Base-by-base conservation (phyloP, 2,888 invertebrate species). In the Alentia gelatinosa region DNA sequence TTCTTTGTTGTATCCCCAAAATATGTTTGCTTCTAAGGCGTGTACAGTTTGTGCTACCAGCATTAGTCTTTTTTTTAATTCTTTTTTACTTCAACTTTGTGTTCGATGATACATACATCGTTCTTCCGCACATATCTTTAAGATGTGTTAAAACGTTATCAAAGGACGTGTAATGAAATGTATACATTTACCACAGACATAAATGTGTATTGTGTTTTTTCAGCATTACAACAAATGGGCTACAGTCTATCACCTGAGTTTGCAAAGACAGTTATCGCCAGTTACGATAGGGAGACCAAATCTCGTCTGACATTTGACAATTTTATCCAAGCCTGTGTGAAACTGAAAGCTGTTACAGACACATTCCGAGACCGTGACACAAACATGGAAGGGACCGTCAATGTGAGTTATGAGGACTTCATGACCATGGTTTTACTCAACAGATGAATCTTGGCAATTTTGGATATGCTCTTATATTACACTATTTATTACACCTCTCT, bases 331-430 rank as follows among this genome's bases (percentile, higher is more conserved):
- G 96, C 98, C 19, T 98, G 98, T 96, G 98, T 98, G 15, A 98
- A 98, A 96, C 97, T 98, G 92, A 98, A 98, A 95, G 96, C 95
- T 5, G 93, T 96, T 93, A 96, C 96, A 39, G 98, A 99, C 95
- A 98, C 98, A 35, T 99, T 99, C 95, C 97, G 98, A 94, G 96
- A 97, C 90, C 97, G 98, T 90, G 99, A 99, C 95, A 97, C 97
- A 0, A 97, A 98, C 93, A 97, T 97, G 96, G 97, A 97, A 94
- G 99, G 99, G 50, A 97, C 97, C 9, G 98, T 99, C 90, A 97
- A 97, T 0, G 97, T 99, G 95, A 97, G 97, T 39, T 99, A 99
- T 95, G 99, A 99, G 97, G 99, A 99, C 95, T 99, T 99, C 95
- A 96, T 99, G 84, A 97, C 97, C 92, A 97, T 98, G 93, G 98